Base-by-base conservation (phyloP, 2,797 vertebrate genomes). In the Sebastes reedi region DNA sequence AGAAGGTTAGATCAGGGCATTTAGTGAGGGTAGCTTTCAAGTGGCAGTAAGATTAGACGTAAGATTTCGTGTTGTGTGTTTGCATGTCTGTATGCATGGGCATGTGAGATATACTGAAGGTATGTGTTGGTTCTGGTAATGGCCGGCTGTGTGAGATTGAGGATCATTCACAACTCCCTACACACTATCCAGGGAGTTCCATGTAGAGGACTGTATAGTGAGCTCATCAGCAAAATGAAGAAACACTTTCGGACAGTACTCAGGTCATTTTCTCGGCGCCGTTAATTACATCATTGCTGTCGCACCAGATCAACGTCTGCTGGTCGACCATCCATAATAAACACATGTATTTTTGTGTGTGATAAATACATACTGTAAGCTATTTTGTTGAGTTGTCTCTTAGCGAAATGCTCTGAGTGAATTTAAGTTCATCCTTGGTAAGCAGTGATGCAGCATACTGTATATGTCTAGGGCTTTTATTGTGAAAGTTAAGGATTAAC, bases 131-230 rank as follows among this genome's bases (percentile, higher is more conserved):
- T 46, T 32, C 30, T 13, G 32, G 6, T 39, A 9, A 54, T 22
- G 16, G 25, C 30, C 22, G 66, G 42, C 25, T 11, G 11, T 64
- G 5, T 46, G 32, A 0, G 32, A 32, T 42, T 42, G 34, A 34
- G 10, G 0, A 34, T 34, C 34, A 11, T 34, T 34, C 34, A 36
- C 34, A 0, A 36, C 34, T 36, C 34, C 34, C 34, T 36, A 36
- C 34, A 0, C 1, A 25, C 13, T 0, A 10, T 18, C 10, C 29
- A 32, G 9, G 18, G 18, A 61, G 18, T 12, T 61, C 5, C 1
- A n/a, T 34, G 29, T 34, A n/a, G 10, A 62, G 5, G 30, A 22
- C 20, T n/a, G 0, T 13, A 12, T 7, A 62, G 30, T 7, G 18
- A 58, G 25, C 4, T 34, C 30, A 62, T n/a, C 18, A 4, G 29